Conservation (phyloP, 1,140 invertebrate species). For the Elymnias hypermnestra region DNA sequence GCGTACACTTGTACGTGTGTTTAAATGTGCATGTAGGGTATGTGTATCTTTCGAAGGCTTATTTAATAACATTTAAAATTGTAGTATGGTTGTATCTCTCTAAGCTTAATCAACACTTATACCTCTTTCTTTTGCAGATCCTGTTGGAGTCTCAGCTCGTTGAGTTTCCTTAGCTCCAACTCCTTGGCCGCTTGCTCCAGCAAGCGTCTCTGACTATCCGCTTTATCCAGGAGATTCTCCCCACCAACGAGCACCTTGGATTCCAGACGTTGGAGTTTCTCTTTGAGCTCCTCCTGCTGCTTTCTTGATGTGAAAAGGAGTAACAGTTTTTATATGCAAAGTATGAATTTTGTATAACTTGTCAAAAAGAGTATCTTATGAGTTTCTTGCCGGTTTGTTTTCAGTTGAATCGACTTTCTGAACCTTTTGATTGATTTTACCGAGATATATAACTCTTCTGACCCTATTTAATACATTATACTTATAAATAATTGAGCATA, state of each 20-base stretch:
- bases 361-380: too few relatives aligned
- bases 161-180: conserved; percentile 88
- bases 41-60: too few relatives aligned
- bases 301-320: conserved; percentile 62
- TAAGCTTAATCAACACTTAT: neutral
- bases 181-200: conserved; percentile 94
- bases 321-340: neutral
- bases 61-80: too few relatives aligned
- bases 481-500: too few relatives aligned
- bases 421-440: neutral
- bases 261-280: conserved; percentile 93
- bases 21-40: too few relatives aligned
- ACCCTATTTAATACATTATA: too few relatives aligned
- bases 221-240: conserved; percentile 98
- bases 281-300: conserved; percentile 86
- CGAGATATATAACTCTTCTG: too few relatives aligned
- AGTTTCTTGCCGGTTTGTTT: too few relatives aligned
- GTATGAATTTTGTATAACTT: too few relatives aligned
- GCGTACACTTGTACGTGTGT: too few relatives aligned
- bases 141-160: conserved; percentile 89
- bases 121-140: conserved; percentile 92
- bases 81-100: neutral
- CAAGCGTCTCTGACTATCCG: conserved; percentile 93
- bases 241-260: conserved; percentile 97
- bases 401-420: too few relatives aligned